Base-by-base conservation (phyloP, 2,888 invertebrate species). In the Lithophane semibrunnea region DNA sequence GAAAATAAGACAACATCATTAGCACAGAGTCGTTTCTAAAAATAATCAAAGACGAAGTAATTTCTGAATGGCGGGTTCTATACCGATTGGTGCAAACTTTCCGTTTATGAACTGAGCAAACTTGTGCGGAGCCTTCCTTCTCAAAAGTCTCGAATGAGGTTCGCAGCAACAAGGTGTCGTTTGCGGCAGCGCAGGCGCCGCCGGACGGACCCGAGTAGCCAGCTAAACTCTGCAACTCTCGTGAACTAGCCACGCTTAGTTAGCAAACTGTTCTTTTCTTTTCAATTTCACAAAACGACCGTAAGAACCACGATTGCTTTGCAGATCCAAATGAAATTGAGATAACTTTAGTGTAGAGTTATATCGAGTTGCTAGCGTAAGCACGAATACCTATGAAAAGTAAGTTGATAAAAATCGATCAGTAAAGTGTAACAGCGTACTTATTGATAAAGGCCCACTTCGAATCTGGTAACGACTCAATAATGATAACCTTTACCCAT, bases 201-300 rank as follows among this genome's bases (percentile, higher is more conserved):
- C 2, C 52, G 18, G 7, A 18, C 63, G 52, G 10, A 16, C 29
- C 18, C 37, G n/a, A 12, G 47, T 29, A 29, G 66, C 66, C 52
- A n/a, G 24, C 44, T 75, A 58, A 78, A 82, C 72, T 79, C 66
- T 70, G 72, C 75, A 78, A 70, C 88, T 86, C 88, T 89, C 86
- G 71, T 82, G 73, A 89, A 90, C 90, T 91, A 88, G 80, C 81
- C 82, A 86, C 75, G 86, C 88, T 91, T 90, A 91, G 91, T 92
- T 92, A 90, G 85, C 80, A 82, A 92, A 92, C 92, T 91, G 90
- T 90, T 91, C 88, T 91, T 92, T 92, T 92, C 90, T 91, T 92
- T 92, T 92, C 91, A 92, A 92, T 92, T 90, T 86, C 77, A 84
- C 85, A 88, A 78, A 81, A 82, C 75, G 65, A 80, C 67, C 70